Conservation (phyloP, 2,888 invertebrate genomes). For the Entomobrya proxima region DNA sequence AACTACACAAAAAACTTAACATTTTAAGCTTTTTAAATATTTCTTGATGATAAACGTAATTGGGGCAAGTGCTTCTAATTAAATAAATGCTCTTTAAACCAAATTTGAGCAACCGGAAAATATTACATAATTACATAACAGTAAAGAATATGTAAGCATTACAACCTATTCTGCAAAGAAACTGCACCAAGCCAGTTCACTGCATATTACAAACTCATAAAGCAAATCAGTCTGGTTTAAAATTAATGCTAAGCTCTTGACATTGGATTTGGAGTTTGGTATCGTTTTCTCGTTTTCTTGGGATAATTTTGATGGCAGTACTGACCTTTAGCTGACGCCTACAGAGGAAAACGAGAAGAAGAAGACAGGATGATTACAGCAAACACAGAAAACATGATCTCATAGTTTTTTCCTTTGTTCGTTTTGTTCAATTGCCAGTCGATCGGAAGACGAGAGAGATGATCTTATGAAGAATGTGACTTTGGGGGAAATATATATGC, state of each 20-base stretch:
- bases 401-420: slow-evolving; percentile 29
- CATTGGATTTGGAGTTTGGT: slow-evolving; percentile 36
- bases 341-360: neutral
- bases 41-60: too few species aligned
- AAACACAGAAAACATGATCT: slow-evolving; percentile 40
- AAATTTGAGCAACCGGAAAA: too few species aligned
- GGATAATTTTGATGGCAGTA: neutral
- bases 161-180: too few species aligned
- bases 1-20: too few species aligned
- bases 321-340: slow-evolving; percentile 58
- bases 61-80: too few species aligned
- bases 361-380: neutral
- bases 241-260: neutral
- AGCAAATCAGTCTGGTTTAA: neutral
- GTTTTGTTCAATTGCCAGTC: neutral
- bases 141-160: too few species aligned
- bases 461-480: neutral
- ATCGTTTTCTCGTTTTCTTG: slow-evolving; percentile 9
- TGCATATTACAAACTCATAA: neutral
- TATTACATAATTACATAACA: too few species aligned
- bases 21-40: too few species aligned
- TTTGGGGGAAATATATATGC: neutral
- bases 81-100: too few species aligned
- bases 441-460: neutral
- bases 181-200: neutral